Conservation (phyloP, 2,113 vertebrate species). For the Collichthys lucidus region DNA sequence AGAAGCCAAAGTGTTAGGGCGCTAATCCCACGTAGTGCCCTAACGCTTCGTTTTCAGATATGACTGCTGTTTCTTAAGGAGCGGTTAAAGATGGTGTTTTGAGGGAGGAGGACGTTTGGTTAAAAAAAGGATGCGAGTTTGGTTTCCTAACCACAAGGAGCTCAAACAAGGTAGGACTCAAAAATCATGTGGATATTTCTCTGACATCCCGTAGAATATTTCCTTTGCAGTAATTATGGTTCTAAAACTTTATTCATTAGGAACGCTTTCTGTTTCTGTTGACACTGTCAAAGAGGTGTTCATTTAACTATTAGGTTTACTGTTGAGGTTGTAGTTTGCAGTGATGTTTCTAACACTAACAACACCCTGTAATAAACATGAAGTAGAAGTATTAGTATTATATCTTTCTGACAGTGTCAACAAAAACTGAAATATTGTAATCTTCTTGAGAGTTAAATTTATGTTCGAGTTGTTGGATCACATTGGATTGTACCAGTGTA, state of each 20-base stretch:
- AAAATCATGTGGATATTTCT: neutral
- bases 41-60: neutral
- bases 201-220: neutral
- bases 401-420: no score
- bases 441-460: no score
- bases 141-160: constrained; percentile 57
- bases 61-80: neutral
- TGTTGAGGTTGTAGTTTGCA: no score
- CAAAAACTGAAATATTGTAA: no score
- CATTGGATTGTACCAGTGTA: no score
- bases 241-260: neutral
- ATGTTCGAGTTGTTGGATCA: no score
- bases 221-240: neutral
- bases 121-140: constrained; percentile 61
- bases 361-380: no score
- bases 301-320: no score
- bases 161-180: constrained; percentile 65
- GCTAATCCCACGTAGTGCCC: neutral
- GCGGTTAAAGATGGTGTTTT: neutral
- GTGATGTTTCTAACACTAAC: no score
- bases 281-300: no score
- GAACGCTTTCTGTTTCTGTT: no score
- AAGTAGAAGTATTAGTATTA: no score
- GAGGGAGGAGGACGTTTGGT: neutral
- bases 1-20: neutral